Base-by-base conservation (phyloP, 2,888 invertebrate genomes). In the Keiferia lycopersicella region DNA sequence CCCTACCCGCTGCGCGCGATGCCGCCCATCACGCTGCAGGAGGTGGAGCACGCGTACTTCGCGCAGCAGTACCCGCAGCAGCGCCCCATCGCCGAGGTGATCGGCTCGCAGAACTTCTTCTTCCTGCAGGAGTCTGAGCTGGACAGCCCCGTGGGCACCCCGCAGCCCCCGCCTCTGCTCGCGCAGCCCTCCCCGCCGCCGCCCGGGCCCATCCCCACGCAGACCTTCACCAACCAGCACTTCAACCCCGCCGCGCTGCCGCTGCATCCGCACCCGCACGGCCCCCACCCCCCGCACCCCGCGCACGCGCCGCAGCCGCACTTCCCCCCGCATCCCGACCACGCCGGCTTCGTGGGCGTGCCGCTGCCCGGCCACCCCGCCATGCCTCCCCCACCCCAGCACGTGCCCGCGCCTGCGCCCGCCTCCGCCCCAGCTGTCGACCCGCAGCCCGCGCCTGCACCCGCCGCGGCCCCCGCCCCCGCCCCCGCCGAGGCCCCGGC, bases 91-190 rank as follows among this genome's bases (percentile, higher is more conserved):
- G 93, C 95, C 12, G 96, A 96, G 77, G 95, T 96, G 38, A 94
- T 96, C 71, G 96, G 96, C 34, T 93, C 94, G 8, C 95, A 95
- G 65, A 96, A 95, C 81, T 96, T 96, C 86, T 95, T 94, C 83
- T 96, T 96, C 83, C 93, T 98, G 64, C 97, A 98, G 91, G 98
- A 98, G 78, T 98, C 98, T 22, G 98, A 98, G 87, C 92, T 97
- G 69, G 97, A 97, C 82, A 94, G 95, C 61, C 95, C 96, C 0
- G 94, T 95, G 34, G 88, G 91, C 22, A 88, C 93, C 1, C 91
- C 92, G 1, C 93, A 87, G 78, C 93, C 84, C 73, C 91, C 84
- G 11, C 82, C 78, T 12, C 77, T 86, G 11, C 70, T 83, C 39
- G 88, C 87, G 53, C 93, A 93, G 71, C 86, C 88, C 48, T 85